Evolutionary conservation across 2,113 vertebrate species (phyloP), one percentile per base, ranked within the genome.

Genomic region (Nothocercus julius): DNA sequence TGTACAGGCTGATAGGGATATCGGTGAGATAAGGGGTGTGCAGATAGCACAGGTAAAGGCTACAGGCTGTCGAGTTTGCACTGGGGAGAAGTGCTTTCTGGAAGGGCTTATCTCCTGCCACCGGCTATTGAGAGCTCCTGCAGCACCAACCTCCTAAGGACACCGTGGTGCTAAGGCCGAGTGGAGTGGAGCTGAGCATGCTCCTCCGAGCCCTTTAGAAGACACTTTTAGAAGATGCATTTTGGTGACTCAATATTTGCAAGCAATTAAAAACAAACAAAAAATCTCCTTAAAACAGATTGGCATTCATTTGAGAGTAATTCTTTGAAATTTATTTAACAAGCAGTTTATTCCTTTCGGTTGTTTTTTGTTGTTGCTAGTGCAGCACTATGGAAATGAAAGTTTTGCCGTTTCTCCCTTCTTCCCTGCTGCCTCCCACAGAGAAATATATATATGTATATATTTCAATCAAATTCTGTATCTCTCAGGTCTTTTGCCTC

Each of bases 1-100:
- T 28, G 70, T 49, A 7, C 25, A 13, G 51, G 32, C 54, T 72
- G 96, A 95, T 90, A 94, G 92, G 38, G 38, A 32, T 96, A 96
- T 96, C 94, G 68, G 62, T 34, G 56, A 95, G 96, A 96, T 96
- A 97, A 94, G 5, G 69, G 76, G 62, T 69, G 56, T 83, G 93
- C 61, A 5, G 45, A 36, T 36, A 88, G 85, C 90, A 36, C 94
- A 96, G 96, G 95, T 96, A 92, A 56, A 40, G 2, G 81, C 49
- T 70, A 47, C 3, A 63, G 70, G 89, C 24, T 86, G 73, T 32
- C 83, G 78, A 85, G 87, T 10, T 69, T 63, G 66, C 0, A 10
- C 2, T 45, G 56, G 76, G 49, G 30, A 20, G 25, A 58, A 25
- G 54, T 69, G 91, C 84, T 56, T 78, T 45, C 85, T 49, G 76